Evolutionary conservation across 2,888 invertebrate species (phyloP), one percentile per base, ranked within the genome.

Genomic region (Blomia tropicalis): DNA sequence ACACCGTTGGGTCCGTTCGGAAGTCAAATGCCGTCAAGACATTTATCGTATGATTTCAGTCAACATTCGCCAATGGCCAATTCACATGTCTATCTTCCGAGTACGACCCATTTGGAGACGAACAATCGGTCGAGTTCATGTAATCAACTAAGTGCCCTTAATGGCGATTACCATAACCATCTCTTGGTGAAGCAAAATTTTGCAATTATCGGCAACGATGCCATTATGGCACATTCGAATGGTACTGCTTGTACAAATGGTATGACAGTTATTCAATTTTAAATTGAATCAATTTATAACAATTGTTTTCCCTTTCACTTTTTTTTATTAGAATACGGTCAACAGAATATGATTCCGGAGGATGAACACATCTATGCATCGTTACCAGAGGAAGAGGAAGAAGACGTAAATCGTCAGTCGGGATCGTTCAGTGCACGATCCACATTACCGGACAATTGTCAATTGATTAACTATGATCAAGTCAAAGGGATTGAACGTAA

Each of bases 371-470:
- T 56, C 29, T 56, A 56, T 36, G 56, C 56, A 19, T 56, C 56
- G 23, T 36, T 56, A 32, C 56, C 56, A n/a, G 54, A 54, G 22
- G 54, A 56, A 25, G 56, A 56, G 23, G 56, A 56, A 31, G 56
- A 56, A 14, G 56, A 56, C 19, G 27, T 3, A 2, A 22, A 29
- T 31, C 14, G 19, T 22, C n/a, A 31, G 3, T 62, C 62, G 1
- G 62, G 58, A 29, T 58, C 62, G n/a, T 58, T 64, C 44, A 64
- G 64, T 29, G 62, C 58, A 17, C 62, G 59, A 25, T 64, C 64
- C 5, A 63, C 59, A 29, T 47, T 64, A 27, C 64, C 64, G n/a
- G 60, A 63, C 56, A 58, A 63, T 43, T 61, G 63, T 54, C 60
- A 63, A 56, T 47, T 60, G 31, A 56, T 31, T 23, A 29, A 27